A percentile compares a stretch with the other conserved stretches of the same genome.
Conservation (phyloP, 2,113 vertebrate genomes). For the Cynoglossus semilaevis region DNA sequence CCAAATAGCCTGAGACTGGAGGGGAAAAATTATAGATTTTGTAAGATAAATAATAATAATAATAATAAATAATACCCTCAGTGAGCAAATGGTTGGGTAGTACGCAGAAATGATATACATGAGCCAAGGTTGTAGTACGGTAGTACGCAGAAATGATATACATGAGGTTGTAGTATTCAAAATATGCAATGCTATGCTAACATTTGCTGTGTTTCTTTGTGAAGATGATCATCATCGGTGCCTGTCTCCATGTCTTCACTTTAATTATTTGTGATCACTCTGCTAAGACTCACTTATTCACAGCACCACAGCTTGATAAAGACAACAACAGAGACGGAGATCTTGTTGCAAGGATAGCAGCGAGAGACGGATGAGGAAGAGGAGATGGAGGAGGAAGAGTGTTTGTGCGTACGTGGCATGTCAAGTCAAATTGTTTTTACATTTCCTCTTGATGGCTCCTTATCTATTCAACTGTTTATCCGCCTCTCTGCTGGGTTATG, state of each 20-base stretch:
- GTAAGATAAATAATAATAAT: slow-evolving; percentile 57
- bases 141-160: slow-evolving; percentile 32
- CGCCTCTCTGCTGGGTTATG: slow-evolving; percentile 56
- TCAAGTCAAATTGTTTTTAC: slow-evolving; percentile 71
- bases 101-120: slow-evolving; percentile 31
- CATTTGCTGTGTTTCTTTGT: too few species aligned
- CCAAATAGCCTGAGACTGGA: too few species aligned
- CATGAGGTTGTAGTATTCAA: too few species aligned
- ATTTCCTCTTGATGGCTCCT: slow-evolving; percentile 65
- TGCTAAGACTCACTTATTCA: slow-evolving; percentile 33
- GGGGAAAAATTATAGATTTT: too few species aligned
- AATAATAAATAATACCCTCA: slow-evolving; percentile 50
- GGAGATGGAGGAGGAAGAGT: slow-evolving; percentile 27
- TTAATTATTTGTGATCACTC: slow-evolving; percentile 56
- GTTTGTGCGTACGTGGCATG: slow-evolving; percentile 35
- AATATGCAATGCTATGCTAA: too few species aligned
- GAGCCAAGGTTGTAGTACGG: slow-evolving; percentile 29
- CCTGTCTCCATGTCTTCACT: slow-evolving; percentile 17
- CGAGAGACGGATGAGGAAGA: slow-evolving; percentile 29
- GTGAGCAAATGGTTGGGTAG: slow-evolving; percentile 28
- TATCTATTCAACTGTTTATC: slow-evolving; percentile 68
- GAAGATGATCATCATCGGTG: too few species aligned
- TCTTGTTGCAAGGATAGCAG: slow-evolving; percentile 30
- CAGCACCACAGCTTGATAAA: slow-evolving; percentile 36
- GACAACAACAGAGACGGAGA: slow-evolving; percentile 42